Evolutionary conservation across 2,113 vertebrate species (phyloP).

Genomic region (Hydropotes inermis): DNA sequence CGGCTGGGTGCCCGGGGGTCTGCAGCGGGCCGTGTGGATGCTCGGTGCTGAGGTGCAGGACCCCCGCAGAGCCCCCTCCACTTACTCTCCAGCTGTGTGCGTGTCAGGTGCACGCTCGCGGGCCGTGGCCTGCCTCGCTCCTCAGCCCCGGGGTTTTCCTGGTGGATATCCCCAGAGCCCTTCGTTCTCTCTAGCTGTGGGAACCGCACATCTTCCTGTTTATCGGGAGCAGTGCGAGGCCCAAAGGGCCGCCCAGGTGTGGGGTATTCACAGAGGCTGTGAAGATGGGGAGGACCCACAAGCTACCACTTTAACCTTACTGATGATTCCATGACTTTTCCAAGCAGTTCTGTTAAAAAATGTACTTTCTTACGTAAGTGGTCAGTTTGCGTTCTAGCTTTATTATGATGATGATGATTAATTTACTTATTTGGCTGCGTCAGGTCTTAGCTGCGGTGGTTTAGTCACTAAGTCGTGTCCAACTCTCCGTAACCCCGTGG

Average conservation of each 20-base stretch:
- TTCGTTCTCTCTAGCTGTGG: background rate
- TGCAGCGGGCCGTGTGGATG: background rate
- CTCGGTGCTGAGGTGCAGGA: background rate
- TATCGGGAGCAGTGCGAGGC: background rate
- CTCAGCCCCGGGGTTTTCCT: background rate
- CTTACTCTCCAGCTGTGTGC: background rate
- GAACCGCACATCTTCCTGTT: background rate
- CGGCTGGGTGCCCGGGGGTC: no score
- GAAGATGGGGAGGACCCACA: background rate
- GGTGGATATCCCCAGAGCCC: background rate
- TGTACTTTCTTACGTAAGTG: background rate
- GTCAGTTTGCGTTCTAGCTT: background rate
- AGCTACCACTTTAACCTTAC: background rate
- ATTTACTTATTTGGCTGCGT: background rate
- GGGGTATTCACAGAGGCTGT: background rate
- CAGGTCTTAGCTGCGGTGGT: background rate
- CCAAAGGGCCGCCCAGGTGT: background rate
- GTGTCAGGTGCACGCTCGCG: background rate
- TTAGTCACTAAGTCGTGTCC: background rate
- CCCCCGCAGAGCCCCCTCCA: background rate
- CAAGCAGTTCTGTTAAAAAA: background rate
- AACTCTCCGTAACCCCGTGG: background rate
- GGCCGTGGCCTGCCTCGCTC: accelerated
- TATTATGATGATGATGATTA: background rate
- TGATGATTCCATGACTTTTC: background rate